Evolutionary conservation across 2,797 vertebrate genomes (phyloP).

Genomic region (Sphenodon punctatus): DNA sequence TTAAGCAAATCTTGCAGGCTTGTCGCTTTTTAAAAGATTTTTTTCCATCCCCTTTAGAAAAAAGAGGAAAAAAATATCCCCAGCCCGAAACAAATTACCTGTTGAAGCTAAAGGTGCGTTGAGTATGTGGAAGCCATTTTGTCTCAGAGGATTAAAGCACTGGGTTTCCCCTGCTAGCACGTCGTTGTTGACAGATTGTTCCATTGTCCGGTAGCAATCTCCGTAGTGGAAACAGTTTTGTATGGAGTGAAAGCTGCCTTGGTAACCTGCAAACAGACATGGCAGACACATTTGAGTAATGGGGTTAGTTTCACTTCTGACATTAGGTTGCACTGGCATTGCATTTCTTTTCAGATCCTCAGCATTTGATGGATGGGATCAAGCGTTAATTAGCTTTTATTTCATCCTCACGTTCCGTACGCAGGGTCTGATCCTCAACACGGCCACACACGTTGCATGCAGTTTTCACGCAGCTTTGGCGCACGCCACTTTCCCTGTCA

Average conservation of each 20-base stretch:
- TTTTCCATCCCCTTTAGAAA: not conserved
- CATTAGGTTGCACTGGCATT: not conserved
- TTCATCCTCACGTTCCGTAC: too few relatives aligned
- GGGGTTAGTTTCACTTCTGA: not conserved
- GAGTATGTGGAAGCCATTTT: slow-evolving; percentile 89
- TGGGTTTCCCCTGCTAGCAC: slow-evolving; percentile 84
- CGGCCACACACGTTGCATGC: too few relatives aligned
- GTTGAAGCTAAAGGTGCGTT: slow-evolving; percentile 77
- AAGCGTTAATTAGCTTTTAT: not conserved
- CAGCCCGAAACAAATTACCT: slow-evolving; percentile 76
- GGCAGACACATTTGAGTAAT: slow-evolving; percentile 29
- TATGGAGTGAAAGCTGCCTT: slow-evolving; percentile 91
- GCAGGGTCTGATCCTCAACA: too few relatives aligned
- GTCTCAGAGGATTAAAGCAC: slow-evolving; percentile 83
- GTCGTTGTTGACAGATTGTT: slow-evolving; percentile 80
- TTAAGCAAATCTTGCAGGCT: too few relatives aligned
- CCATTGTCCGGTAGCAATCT: slow-evolving; percentile 89
- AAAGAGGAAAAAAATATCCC: not conserved
- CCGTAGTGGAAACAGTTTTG: slow-evolving; percentile 93
- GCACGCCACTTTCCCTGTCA: too few relatives aligned
- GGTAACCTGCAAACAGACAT: slow-evolving; percentile 86
- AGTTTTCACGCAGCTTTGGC: too few relatives aligned
- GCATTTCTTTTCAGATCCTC: not conserved
- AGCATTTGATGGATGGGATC: not conserved
- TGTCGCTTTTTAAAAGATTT: not conserved